Evolutionary conservation across 2,888 invertebrate species (phyloP).

Genomic region (Caenorhabditis panamensis): DNA sequence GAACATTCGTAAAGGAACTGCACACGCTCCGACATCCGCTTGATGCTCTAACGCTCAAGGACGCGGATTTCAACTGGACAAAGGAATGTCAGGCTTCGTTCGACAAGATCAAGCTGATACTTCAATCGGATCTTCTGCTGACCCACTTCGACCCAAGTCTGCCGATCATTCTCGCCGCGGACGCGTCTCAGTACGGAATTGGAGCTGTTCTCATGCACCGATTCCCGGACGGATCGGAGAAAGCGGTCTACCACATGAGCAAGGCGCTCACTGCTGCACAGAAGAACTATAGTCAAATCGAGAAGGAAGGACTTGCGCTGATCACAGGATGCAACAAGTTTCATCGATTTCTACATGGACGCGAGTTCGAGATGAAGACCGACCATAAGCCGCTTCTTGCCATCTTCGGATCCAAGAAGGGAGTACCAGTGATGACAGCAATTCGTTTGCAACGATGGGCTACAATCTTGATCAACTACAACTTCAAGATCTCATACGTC

Average conservation of each 20-base stretch:
- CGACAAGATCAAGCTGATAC: constrained; percentile 3
- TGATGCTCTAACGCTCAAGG: constrained; percentile 27
- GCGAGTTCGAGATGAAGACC: constrained; percentile 80
- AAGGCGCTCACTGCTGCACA: constrained; percentile 61
- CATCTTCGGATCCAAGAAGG: constrained; percentile 67
- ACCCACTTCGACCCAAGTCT: constrained; percentile 78
- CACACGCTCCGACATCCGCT: constrained; percentile 38
- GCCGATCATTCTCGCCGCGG: constrained; percentile 80
- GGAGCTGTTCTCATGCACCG: too few relatives aligned
- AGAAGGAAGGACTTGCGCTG: constrained; percentile 63
- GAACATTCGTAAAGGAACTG: constrained; percentile 39
- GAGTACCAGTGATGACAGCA: constrained; percentile 64
- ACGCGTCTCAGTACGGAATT: constrained; percentile 69
- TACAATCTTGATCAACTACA: constrained; percentile 79
- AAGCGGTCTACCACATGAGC: constrained; percentile 64
- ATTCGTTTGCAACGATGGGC: constrained; percentile 76
- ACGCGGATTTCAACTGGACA: constrained; percentile 52
- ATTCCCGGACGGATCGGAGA: constrained; percentile 66
- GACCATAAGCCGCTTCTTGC: constrained; percentile 80
- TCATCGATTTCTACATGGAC: constrained; percentile 82
- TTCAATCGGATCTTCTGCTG: constrained; percentile 61
- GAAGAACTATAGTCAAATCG: constrained; percentile 69
- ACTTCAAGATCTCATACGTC: constrained; percentile 79
- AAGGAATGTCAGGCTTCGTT: constrained; percentile 37
- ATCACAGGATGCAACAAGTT: constrained; percentile 82